Evolutionary conservation across 2,797 vertebrate genomes (phyloP).

Genomic region (Liasis olivaceus): DNA sequence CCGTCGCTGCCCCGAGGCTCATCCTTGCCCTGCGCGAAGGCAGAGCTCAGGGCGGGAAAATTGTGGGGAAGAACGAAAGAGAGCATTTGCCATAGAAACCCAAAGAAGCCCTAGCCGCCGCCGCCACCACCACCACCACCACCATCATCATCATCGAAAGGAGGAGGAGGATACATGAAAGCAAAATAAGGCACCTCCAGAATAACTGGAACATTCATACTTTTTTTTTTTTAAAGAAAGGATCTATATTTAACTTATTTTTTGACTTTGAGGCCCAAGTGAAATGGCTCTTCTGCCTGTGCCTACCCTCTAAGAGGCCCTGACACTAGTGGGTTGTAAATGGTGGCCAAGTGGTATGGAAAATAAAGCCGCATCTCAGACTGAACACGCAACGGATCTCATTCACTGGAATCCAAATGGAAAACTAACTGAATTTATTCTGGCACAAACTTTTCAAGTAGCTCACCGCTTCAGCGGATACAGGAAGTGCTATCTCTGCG

Average conservation of each 20-base stretch:
- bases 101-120: not conserved
- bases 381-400: not conserved
- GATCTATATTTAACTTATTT: not conserved
- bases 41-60: not conserved
- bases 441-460: not conserved
- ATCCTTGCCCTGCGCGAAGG: not conserved
- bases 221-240: not conserved
- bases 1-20: not conserved
- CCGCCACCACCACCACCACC: no score
- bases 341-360: not conserved
- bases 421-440: not conserved
- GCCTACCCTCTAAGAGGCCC: not conserved
- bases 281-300: not conserved
- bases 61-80: not conserved
- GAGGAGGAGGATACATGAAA: not conserved
- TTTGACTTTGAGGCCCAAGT: not conserved
- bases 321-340: not conserved
- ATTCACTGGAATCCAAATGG: not conserved
- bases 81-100: no score
- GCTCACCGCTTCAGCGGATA: not conserved
- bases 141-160: not conserved
- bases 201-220: not conserved
- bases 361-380: not conserved
- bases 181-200: not conserved
- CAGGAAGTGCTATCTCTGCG: not conserved